Conservation (phyloP, 1,140 invertebrate genomes). For the Pseudomyrmex flavicornis region DNA sequence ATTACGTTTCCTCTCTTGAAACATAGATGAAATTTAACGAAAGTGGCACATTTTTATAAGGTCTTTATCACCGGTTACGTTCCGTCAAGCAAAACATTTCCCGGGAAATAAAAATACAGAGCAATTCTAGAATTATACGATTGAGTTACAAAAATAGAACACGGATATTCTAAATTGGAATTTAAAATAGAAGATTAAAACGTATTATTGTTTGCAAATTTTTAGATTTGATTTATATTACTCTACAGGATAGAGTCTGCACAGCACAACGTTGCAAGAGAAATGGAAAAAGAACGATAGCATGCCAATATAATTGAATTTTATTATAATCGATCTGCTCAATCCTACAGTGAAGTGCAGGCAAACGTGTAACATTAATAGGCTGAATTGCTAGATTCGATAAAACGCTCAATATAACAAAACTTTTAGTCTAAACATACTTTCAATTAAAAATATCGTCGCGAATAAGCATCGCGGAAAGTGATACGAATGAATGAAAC, state of each 20-base stretch:
- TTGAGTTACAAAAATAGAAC: background rate
- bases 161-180: background rate
- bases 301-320: constrained; percentile 3
- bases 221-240: no score
- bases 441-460: constrained; percentile 36
- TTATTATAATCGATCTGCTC: background rate
- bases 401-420: background rate
- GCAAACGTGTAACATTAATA: background rate
- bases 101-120: background rate
- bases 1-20: constrained; percentile 29
- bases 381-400: background rate
- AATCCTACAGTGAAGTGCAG: background rate
- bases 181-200: background rate
- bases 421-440: constrained; percentile 14
- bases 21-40: constrained; percentile 38
- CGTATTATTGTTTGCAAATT: no score
- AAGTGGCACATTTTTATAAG: constrained; percentile 38
- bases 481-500: constrained; percentile 30
- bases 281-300: no score
- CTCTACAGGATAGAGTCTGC: no score
- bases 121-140: constrained; percentile 1
- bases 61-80: background rate
- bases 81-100: constrained; percentile 8
- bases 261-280: no score
- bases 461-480: constrained; percentile 2